Evolutionary conservation across 2,113 vertebrate genomes (phyloP).

Genomic region (Eurypyga helias): DNA sequence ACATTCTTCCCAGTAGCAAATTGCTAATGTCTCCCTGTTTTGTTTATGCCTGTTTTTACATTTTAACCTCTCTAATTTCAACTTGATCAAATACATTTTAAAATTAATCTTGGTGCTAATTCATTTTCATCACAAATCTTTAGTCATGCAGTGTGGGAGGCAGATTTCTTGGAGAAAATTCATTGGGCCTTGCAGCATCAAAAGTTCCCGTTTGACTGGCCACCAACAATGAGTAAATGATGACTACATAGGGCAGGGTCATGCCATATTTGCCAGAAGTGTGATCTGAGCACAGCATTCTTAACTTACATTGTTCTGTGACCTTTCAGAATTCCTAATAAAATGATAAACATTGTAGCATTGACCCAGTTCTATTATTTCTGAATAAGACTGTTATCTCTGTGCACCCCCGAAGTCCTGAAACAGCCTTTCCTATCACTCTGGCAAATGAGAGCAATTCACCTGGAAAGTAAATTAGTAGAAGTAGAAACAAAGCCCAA

Average conservation of each 20-base stretch:
- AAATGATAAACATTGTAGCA: neutral
- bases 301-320: neutral
- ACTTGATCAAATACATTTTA: neutral
- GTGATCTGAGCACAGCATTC: neutral
- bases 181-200: neutral
- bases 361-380: neutral
- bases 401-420: neutral
- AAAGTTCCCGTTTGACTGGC: neutral
- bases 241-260: neutral
- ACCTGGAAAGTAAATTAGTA: neutral
- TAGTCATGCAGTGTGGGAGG: neutral
- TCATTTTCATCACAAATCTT: neutral
- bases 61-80: neutral
- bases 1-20: neutral
- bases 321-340: neutral
- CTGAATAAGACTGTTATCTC: neutral
- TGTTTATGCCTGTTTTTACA: neutral
- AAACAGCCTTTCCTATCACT: neutral
- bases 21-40: neutral
- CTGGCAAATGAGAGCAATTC: neutral
- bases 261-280: neutral
- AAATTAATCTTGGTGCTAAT: neutral
- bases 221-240: neutral
- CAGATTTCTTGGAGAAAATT: neutral
- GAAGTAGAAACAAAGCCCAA: neutral